Evolutionary conservation across 1,140 invertebrate species (phyloP).

Genomic region (Neelides sp.): DNA sequence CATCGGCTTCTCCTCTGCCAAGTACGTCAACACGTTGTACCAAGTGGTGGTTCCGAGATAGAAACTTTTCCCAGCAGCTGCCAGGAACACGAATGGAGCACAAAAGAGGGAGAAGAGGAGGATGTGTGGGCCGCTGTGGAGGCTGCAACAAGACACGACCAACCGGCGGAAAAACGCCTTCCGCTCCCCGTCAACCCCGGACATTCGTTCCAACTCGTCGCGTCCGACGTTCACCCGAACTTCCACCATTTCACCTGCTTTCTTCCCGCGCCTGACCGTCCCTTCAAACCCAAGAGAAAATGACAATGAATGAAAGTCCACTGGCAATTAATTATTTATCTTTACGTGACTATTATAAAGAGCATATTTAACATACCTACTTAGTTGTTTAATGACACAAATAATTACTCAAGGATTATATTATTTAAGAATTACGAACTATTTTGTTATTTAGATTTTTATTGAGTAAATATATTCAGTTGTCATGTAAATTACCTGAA

Average conservation of each 20-base stretch:
- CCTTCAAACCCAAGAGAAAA: too few relatives aligned
- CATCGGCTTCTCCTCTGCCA: slow-evolving; percentile 53
- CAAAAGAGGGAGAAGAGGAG: slow-evolving; percentile 51
- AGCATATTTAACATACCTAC: too few relatives aligned
- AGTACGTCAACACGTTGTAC: slow-evolving; percentile 60
- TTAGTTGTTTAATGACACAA: too few relatives aligned
- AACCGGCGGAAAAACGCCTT: neutral
- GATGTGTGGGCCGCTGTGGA: slow-evolving; percentile 50
- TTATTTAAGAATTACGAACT: too few relatives aligned
- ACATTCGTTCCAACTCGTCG: neutral
- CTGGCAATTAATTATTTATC: too few relatives aligned
- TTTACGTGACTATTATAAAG: too few relatives aligned
- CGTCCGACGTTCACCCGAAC: neutral
- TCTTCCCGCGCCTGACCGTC: neutral
- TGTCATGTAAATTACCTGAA: too few relatives aligned
- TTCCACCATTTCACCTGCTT: neutral
- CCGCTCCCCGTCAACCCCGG: neutral
- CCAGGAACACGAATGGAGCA: slow-evolving; percentile 49
- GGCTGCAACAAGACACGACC: slow-evolving; percentile 38
- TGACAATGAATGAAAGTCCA: too few relatives aligned
- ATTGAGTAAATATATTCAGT: too few relatives aligned
- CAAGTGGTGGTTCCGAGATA: slow-evolving; percentile 61
- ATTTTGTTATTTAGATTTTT: too few relatives aligned
- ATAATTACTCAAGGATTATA: too few relatives aligned
- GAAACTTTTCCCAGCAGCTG: slow-evolving; percentile 54